These are phyloP conservation scores for Leucophenga varia DNA, from an alignment of 1,140 invertebrate genomes.

Conservation along the genomic window DNA sequence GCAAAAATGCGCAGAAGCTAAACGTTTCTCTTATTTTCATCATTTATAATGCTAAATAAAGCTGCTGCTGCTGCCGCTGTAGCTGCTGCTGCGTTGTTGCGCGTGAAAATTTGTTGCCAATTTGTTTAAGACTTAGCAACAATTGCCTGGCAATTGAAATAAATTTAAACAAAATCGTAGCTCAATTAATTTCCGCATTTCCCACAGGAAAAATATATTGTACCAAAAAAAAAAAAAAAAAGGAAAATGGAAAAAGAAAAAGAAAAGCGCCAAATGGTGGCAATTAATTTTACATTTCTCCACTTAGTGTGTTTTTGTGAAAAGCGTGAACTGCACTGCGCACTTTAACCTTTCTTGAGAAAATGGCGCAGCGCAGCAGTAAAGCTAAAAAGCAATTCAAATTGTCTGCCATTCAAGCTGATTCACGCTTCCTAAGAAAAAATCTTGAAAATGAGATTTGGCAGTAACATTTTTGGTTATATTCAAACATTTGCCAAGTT, in stretches of 20 bases:
- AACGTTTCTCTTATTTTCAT: slow-evolving; percentile 32
- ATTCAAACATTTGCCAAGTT: too few species aligned
- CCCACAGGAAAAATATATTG: slow-evolving; percentile 27
- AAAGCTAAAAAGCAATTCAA: slow-evolving; percentile 20
- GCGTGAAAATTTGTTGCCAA: slow-evolving; percentile 46
- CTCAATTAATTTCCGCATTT: slow-evolving; percentile 53
- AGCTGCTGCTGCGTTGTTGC: too few species aligned
- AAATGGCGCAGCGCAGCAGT: too few species aligned
- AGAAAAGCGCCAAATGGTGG: slow-evolving; percentile 22
- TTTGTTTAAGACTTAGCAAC: slow-evolving; percentile 35
- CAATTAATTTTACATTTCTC: slow-evolving; percentile 51
- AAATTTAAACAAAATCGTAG: slow-evolving; percentile 13
- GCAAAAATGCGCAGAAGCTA: slow-evolving; percentile 51
- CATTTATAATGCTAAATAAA: slow-evolving; percentile 44
- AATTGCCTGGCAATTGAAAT: too few species aligned
- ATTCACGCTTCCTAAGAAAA: too few species aligned
- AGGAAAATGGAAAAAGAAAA: neutral
- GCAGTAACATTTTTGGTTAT: too few species aligned
- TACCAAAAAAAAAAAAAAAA: neutral
- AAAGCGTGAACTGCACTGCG: slow-evolving; percentile 18
- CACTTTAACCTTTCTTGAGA: slow-evolving; percentile 41
- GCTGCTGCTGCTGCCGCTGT: too few species aligned
- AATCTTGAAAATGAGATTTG: too few species aligned
- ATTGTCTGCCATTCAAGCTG: too few species aligned
- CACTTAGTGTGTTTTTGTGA: too few species aligned